Evolutionary conservation across 2,888 invertebrate genomes (phyloP), one percentile per base, ranked within the genome.

Genomic region (Mayetiola destructor): DNA sequence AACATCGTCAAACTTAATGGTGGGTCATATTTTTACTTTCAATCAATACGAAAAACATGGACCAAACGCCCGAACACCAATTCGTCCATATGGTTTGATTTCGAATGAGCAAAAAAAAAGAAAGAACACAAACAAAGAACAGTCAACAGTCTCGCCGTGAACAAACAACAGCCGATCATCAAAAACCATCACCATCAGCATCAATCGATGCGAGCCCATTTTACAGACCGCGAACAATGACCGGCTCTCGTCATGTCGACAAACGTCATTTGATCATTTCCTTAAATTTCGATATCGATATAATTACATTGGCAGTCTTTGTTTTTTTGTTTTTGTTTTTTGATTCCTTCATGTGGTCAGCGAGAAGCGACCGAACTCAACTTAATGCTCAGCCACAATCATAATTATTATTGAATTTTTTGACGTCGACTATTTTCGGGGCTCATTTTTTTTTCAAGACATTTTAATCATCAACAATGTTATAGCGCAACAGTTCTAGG

Each of bases 21-120:
- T n/a, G 6, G 48, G 48, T 48, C 27, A 48, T 48, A 48, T 48
- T 48, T 48, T 48, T 48, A 48, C 48, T 27, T 48, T 27, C 48
- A 27, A 9, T 27, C 29, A 4, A 48, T 23, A n/a, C n/a, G n/a
- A n/a, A n/a, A n/a, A n/a, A n/a, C n/a, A n/a, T 27, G 16, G 48
- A n/a, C 27, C 14, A 48, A 48, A 48, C 12, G 48, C n/a, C 3
- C 48, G 48, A 23, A n/a, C 48, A 27, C 27, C 48, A 48, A 27
- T 27, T 48, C 27, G 48, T 27, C 16, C 27, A 48, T 14, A n/a
- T n/a, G n/a, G n/a, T n/a, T n/a, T n/a, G n/a, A n/a, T n/a, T n/a
- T n/a, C n/a, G n/a, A n/a, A n/a, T n/a, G 14, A 37, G 37, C 37
- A 14, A 6, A 37, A 48, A n/a, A n/a, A n/a, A n/a, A n/a, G n/a